Percentiles rank a stretch among this genome's conserved stretches.
phyloP scores from a whole-genome alignment of 2,888 invertebrate genomes.

The Xanthia togata region DNA sequence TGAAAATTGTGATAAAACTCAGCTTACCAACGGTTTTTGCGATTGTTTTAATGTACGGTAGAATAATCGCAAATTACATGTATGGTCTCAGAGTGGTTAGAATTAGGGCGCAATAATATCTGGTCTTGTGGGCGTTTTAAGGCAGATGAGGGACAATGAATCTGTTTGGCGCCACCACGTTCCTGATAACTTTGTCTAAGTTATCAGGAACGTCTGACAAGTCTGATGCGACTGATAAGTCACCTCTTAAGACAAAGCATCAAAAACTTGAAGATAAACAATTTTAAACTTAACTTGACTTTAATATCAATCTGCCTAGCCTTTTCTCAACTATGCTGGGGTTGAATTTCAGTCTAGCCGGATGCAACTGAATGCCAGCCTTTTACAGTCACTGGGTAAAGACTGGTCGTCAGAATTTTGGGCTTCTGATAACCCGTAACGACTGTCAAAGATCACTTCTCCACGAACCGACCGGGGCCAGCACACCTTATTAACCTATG shows the following conservation, averaged over 20 bases:
- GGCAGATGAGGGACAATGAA: not conserved
- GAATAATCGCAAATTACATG: slow-evolving; percentile 12
- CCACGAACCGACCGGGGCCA: too few relatives aligned
- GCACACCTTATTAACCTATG: too few relatives aligned
- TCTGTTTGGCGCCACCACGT: not conserved
- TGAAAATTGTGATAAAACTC: slow-evolving; percentile 62
- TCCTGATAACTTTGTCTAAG: slow-evolving; percentile 13
- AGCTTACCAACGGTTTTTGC: slow-evolving; percentile 47
- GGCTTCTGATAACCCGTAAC: too few relatives aligned
- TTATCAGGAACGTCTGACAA: too few relatives aligned
- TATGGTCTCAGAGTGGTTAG: slow-evolving; percentile 3
- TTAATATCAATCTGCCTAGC: too few relatives aligned
- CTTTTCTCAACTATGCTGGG: too few relatives aligned
- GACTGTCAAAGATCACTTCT: too few relatives aligned
- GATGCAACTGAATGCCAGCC: too few relatives aligned
- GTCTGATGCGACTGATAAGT: too few relatives aligned
- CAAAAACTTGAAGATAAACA: not conserved
- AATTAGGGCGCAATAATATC: not conserved
- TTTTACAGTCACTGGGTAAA: too few relatives aligned
- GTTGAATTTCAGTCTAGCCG: too few relatives aligned
- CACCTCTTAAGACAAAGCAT: not conserved
- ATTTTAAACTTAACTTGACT: not conserved
- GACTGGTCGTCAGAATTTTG: too few relatives aligned
- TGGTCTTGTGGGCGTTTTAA: slow-evolving; percentile 8
- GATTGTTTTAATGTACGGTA: slow-evolving; percentile 34